Percentiles rank a stretch among this genome's conserved stretches.
These are phyloP conservation scores for Iguana delicatissima DNA, from an alignment of 2,797 vertebrate genomes.

Conservation along the genomic window DNA sequence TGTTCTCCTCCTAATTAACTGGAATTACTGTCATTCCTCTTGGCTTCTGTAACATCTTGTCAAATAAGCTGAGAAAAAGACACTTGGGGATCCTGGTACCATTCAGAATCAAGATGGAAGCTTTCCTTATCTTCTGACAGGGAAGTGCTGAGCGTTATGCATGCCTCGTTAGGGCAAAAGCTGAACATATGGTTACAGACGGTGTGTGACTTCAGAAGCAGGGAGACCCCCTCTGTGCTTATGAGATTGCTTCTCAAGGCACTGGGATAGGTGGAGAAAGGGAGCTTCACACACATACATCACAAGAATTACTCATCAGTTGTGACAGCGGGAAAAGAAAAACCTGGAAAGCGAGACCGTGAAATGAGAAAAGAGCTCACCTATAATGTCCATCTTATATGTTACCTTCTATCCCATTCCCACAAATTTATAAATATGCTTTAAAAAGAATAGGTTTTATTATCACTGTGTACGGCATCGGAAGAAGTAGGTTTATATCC, in stretches of 20 bases:
- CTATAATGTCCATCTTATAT: background rate
- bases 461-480: too few species aligned
- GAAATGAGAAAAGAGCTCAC: background rate
- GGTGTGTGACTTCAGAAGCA: background rate
- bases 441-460: too few species aligned
- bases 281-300: background rate
- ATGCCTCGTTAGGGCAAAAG: background rate
- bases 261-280: background rate
- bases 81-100: background rate
- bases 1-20: conserved; percentile 8
- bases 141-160: conserved; percentile 10
- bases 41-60: conserved; percentile 18
- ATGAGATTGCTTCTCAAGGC: background rate
- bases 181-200: background rate
- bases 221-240: background rate
- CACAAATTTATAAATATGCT: too few species aligned
- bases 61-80: conserved; percentile 8
- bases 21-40: conserved; percentile 22
- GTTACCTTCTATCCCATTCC: background rate
- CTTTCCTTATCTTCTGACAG: background rate
- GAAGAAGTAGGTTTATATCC: too few species aligned
- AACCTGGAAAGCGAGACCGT: too few species aligned
- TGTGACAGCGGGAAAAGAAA: background rate
- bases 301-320: background rate
- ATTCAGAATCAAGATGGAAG: background rate